Percentiles rank a stretch among this genome's conserved stretches.
phyloP scores from a whole-genome alignment of 2,888 invertebrate genomes.

The Orthosia gothica region DNA sequence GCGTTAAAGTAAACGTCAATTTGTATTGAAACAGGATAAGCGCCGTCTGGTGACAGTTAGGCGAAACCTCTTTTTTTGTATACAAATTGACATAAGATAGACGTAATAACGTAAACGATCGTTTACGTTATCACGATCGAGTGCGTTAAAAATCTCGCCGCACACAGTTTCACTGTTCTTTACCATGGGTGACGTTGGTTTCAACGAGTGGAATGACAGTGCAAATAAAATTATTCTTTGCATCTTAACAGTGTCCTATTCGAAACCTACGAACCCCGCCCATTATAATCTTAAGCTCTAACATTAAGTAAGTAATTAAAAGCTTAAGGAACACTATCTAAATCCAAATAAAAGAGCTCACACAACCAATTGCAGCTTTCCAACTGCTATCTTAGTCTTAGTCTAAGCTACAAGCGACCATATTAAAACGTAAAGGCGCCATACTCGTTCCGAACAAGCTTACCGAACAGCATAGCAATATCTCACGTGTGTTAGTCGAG shows the following conservation, averaged over 20 bases:
- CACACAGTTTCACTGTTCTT: no score
- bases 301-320: background rate
- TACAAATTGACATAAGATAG: no score
- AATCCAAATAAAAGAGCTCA: background rate
- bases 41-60: no score
- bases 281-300: background rate
- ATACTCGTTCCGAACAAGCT: constrained; percentile 54
- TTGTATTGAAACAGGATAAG: no score
- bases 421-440: constrained; percentile 49
- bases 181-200: no score
- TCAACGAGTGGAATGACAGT: background rate
- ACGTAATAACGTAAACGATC: no score
- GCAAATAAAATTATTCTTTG: background rate
- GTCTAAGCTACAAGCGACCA: constrained; percentile 32
- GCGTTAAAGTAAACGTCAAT: no score
- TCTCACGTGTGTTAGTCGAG: constrained; percentile 76
- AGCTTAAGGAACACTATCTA: background rate
- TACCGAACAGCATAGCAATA: constrained; percentile 67
- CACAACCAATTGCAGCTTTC: constrained; percentile 2
- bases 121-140: no score
- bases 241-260: background rate
- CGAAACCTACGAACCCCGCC: background rate
- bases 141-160: no score
- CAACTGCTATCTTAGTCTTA: background rate
- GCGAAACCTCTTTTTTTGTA: no score